Base-by-base conservation (phyloP, 2,888 invertebrate genomes). In the Synergus japonicus region DNA sequence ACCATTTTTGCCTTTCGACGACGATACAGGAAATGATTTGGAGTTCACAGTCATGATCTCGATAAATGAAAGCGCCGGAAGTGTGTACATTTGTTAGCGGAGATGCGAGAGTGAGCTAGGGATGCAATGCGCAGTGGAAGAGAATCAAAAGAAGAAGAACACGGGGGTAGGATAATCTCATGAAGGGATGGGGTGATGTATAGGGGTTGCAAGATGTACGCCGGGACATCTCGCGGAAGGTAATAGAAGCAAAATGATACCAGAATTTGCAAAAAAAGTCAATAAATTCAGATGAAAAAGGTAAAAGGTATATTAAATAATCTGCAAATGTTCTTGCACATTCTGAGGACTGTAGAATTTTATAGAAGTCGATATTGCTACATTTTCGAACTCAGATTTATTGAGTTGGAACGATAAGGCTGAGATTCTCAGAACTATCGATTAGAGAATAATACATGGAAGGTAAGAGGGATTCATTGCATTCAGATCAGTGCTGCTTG, bases 171-270 rank as follows among this genome's bases (percentile, higher is more conserved):
- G 58, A 0, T 15, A 49, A 58, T 58, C 8, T 18, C 9, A 58
- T 22, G 5, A 37, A 37, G 37, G 5, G 37, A 37, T 37, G 8
- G 58, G 49, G 49, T 15, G 49, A n/a, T 44, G 44, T 12, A 54
- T 54, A 54, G 5, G 15, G 49, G 49, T 12, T 54, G 49, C 49
- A n/a, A 54, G 10, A 22, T 44, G 81, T 69, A 12, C 54, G 58
- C 49, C 29, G 81, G 44, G 88, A 86, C 88, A 88, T 88, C 88
- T 88, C 82, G 22, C 86, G 86, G 83, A 81, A 84, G 85, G 85
- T 81, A 69, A 77, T 66, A 78, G 77, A 88, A 85, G 66, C 76
- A 43, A 18, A 44, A 22, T 54, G 29, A 44, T 54, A 43, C 29
- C 43, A 67, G 3, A 29, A 5, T 0, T 10, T 49, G 37, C 22